Evolutionary conservation across 2,888 invertebrate species (phyloP).

Genomic region (Platynereis dumerilii): DNA sequence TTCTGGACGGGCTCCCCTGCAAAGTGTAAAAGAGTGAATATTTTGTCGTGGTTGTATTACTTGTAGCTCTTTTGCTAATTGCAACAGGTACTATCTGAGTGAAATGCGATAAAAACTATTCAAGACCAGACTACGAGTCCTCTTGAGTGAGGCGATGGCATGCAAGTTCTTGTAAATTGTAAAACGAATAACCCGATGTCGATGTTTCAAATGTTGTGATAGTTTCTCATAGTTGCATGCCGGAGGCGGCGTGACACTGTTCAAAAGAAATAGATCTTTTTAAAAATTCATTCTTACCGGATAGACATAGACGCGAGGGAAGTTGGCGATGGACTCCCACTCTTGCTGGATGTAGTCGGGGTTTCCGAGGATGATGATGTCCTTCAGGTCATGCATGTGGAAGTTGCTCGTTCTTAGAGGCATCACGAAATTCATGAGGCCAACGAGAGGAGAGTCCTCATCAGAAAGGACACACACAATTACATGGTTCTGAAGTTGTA

Average conservation of each 20-base stretch:
- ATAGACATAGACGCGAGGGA: constrained; percentile 33
- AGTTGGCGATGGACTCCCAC: constrained; percentile 31
- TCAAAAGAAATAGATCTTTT: too few species aligned
- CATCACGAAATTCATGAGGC: constrained; percentile 96
- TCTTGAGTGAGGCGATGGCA: too few species aligned
- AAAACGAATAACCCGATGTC: too few species aligned
- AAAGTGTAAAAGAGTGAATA: constrained; percentile 2
- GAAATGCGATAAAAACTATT: too few species aligned
- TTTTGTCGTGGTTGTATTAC: too few species aligned
- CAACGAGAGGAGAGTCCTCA: constrained; percentile 95
- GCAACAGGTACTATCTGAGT: too few species aligned
- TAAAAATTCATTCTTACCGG: constrained; percentile 21
- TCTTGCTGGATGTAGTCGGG: constrained; percentile 28
- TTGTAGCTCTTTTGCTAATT: too few species aligned
- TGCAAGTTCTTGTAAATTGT: too few species aligned
- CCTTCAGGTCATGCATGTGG: constrained; percentile 27
- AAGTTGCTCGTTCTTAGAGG: constrained; percentile 73
- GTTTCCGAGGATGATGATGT: constrained; percentile 35
- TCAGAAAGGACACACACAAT: constrained; percentile 98
- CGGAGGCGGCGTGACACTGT: too few species aligned
- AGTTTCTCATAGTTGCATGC: too few species aligned
- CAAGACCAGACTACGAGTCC: too few species aligned
- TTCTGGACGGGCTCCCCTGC: constrained; percentile 22
- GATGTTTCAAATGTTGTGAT: too few species aligned
- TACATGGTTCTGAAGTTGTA: constrained; percentile 72